Evolutionary conservation across 2,797 vertebrate genomes (phyloP).

Genomic region (Catamblyrhynchus diadema): DNA sequence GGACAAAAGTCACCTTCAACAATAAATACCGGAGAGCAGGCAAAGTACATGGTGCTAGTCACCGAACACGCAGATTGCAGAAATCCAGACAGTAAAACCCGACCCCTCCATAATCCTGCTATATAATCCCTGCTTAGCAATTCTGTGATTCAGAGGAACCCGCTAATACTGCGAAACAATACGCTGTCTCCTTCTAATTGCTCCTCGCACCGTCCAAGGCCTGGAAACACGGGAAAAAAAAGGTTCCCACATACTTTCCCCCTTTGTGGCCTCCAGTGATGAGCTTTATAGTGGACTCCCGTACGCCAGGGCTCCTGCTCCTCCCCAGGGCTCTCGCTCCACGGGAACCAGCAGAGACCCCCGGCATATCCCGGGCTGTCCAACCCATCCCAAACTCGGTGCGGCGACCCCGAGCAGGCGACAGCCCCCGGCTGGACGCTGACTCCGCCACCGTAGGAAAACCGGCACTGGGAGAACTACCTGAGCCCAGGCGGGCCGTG

Average conservation of each 20-base stretch:
- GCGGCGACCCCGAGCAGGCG: background rate
- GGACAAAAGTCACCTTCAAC: conserved; percentile 57
- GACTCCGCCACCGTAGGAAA: background rate
- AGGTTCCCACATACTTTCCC: background rate
- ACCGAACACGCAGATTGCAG: background rate
- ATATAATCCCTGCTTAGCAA: background rate
- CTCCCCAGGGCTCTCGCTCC: background rate
- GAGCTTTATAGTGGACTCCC: background rate
- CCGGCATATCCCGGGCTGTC: background rate
- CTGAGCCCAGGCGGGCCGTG: background rate
- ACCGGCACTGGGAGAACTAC: background rate
- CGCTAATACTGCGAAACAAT: background rate
- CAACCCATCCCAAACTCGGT: background rate
- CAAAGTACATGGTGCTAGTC: conserved; percentile 11
- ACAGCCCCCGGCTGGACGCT: background rate
- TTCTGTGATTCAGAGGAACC: background rate
- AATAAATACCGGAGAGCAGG: background rate
- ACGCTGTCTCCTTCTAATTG: background rate
- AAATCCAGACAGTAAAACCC: background rate
- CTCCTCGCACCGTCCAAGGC: background rate
- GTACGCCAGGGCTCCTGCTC: background rate
- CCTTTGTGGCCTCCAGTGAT: background rate
- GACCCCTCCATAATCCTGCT: background rate
- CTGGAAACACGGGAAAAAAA: background rate
- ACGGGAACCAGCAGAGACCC: background rate